A percentile compares a stretch with the other conserved stretches of the same genome.
Conservation (phyloP, 2,797 vertebrate species). For the Gambelia wislizenii region DNA sequence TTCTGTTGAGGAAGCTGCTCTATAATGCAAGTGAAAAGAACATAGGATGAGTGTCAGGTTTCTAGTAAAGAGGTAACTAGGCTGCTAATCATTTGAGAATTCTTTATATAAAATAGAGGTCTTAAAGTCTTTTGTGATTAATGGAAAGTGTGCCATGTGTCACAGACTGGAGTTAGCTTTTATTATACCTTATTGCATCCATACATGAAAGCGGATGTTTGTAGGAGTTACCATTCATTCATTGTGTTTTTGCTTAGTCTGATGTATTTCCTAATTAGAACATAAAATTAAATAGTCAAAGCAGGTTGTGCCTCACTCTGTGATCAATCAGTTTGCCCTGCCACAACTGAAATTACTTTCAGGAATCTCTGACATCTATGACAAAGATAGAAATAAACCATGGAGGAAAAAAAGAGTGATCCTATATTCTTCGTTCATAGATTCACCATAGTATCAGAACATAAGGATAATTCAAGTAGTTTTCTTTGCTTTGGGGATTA, state of each 20-base stretch:
- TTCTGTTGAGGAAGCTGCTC: background rate
- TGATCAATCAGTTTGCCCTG: no score
- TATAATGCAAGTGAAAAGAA: background rate
- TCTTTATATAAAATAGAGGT: background rate
- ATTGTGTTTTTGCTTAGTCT: background rate
- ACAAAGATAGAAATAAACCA: no score
- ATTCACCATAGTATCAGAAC: no score
- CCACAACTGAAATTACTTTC: no score
- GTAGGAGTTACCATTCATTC: background rate
- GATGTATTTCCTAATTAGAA: background rate
- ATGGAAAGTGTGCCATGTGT: fast-evolving
- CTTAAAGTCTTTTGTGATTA: background rate
- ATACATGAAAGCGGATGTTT: background rate
- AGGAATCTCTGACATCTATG: no score
- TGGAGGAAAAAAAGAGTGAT: no score
- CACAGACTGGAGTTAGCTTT: background rate
- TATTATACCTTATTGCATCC: conserved; percentile 13
- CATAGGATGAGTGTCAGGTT: background rate
- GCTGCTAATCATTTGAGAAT: conserved; percentile 1
- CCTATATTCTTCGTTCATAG: no score
- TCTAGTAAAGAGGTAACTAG: background rate
- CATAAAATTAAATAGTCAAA: no score
- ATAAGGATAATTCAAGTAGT: no score
- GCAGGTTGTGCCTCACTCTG: no score
- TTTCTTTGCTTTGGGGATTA: no score